Percentiles rank a stretch among this genome's conserved stretches.
phyloP scores from a whole-genome alignment of 2,797 vertebrate species.

The Knipowitschia caucasica region DNA sequence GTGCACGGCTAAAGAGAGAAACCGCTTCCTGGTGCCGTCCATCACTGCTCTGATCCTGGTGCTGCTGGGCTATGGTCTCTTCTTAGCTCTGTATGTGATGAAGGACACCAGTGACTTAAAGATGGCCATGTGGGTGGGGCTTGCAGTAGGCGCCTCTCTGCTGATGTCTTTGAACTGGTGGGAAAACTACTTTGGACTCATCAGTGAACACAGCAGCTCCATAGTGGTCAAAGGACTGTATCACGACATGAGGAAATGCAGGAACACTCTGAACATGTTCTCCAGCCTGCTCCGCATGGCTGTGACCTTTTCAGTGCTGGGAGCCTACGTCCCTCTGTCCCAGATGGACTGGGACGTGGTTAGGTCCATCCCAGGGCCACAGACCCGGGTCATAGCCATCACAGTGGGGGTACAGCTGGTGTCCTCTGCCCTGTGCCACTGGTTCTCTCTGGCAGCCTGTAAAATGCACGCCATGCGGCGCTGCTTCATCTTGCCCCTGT shows the following conservation, averaged over 20 bases:
- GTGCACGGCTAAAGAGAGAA: constrained; percentile 31
- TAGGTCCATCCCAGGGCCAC: constrained; percentile 16
- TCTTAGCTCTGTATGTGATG: constrained; percentile 37
- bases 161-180: constrained; percentile 71
- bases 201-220: constrained; percentile 25
- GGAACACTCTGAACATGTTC: constrained; percentile 58
- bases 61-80: constrained; percentile 48
- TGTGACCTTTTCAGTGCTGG: constrained; percentile 60
- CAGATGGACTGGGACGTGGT: constrained; percentile 49
- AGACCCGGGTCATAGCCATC: constrained; percentile 35
- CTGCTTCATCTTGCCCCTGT: constrained; percentile 68
- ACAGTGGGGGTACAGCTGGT: constrained; percentile 62
- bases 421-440: constrained; percentile 69
- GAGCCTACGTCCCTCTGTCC: constrained; percentile 51
- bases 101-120: constrained; percentile 12
- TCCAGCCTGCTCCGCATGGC: constrained; percentile 59
- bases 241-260: constrained; percentile 38
- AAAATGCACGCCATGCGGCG: constrained; percentile 73
- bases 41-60: constrained; percentile 41
- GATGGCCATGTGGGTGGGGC: constrained; percentile 30
- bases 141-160: constrained; percentile 58
- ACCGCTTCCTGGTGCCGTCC: constrained; percentile 30
- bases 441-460: constrained; percentile 68
- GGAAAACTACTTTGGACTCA: constrained; percentile 60
- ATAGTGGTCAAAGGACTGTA: constrained; percentile 36